A percentile compares a stretch with the other conserved stretches of the same genome.
phyloP scores from a whole-genome alignment of 2,888 invertebrate genomes.

The Flexamia atlantica region DNA sequence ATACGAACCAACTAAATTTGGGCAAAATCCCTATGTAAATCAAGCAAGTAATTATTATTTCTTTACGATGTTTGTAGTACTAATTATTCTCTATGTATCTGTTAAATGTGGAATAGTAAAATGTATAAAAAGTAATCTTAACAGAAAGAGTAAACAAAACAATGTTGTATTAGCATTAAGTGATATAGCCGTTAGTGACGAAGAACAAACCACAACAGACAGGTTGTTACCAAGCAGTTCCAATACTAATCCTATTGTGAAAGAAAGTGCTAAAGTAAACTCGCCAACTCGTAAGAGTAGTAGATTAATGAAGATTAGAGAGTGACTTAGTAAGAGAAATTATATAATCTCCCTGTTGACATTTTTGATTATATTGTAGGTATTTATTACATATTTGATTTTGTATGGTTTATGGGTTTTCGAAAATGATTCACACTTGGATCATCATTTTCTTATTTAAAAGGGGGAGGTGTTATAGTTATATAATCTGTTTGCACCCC shows the following conservation, averaged over 20 bases:
- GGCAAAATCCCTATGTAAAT: background rate
- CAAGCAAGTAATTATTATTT: background rate
- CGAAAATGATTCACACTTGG: background rate
- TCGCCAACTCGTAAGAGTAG: background rate
- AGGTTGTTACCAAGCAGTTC: background rate
- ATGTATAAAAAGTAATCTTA: background rate
- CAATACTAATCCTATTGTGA: background rate
- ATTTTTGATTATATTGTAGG: background rate
- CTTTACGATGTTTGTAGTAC: background rate
- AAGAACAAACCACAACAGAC: background rate
- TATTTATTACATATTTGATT: too few relatives aligned
- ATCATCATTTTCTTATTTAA: background rate
- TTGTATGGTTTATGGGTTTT: background rate
- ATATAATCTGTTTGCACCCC: too few relatives aligned
- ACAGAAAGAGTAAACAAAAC: background rate
- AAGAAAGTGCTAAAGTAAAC: background rate
- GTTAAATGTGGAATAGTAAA: background rate
- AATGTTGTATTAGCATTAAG: background rate
- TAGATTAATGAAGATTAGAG: background rate
- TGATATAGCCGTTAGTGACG: background rate
- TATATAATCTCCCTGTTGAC: background rate
- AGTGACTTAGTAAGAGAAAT: background rate
- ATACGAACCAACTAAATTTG: conserved; percentile 10
- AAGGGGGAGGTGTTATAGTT: background rate
- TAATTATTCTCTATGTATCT: background rate